Base-by-base conservation (phyloP, 2,113 vertebrate species). In the Balaeniceps rex region DNA sequence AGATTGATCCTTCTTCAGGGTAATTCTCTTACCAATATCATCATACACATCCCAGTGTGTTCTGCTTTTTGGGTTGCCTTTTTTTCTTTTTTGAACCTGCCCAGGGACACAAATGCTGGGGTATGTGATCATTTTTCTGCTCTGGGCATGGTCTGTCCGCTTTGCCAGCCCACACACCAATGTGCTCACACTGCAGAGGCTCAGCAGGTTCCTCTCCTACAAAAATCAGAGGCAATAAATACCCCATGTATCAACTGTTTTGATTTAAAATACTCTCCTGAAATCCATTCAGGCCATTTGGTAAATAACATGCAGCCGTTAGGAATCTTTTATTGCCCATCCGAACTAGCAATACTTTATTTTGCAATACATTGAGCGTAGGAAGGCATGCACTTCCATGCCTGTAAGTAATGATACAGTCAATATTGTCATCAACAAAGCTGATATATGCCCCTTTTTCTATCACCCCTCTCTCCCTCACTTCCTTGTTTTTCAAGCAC, bases 271-370 rank as follows among this genome's bases (percentile, higher is more conserved):
- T 19, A 58, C 63, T 54, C 55, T 36, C 42, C 76, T 79, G 88
- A 55, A 95, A 96, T 60, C 61, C 33, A 14, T 36, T 72, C 89
- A 88, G 66, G n/a, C n/a, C n/a, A n/a, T n/a, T n/a, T n/a, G n/a
- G 46, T 87, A 70, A 94, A 88, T 94, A 90, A 34, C 36, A 69
- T 11, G 15, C 49, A 87, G 16, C 49, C 12, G 0, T 7, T 64
- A 57, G 78, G 66, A 93, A 65, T 54, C 25, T n/a, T 72, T 92
- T 87, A 83, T 83, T 90, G 60, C 57, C 89, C 93, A 92, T 69
- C 75, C 76, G 77, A 85, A 92, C 34, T n/a, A 86, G 46, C 42
- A 69, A 49, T 40, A 68, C 34, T 88, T 92, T 47, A 85, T 91
- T 94, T 91, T 79, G 65, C 81, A 89, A 4, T 79, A 65, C 29